These are phyloP conservation scores for Ennomos erosarius DNA, from an alignment of 2,888 invertebrate genomes.

Conservation along the genomic window DNA sequence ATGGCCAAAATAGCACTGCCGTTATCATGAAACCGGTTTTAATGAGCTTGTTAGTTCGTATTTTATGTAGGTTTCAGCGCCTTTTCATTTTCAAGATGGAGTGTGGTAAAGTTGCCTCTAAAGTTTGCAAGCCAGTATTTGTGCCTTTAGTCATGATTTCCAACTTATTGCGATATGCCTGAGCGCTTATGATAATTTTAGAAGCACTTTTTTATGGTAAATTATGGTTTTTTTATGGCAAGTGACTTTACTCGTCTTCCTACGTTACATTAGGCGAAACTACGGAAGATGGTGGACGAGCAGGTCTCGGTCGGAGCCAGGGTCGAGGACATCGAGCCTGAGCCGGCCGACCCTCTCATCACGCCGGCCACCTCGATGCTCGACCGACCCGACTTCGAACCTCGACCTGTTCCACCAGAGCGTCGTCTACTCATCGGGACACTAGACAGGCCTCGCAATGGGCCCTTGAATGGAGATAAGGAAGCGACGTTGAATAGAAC, in stretches of 20 bases:
- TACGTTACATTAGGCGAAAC: constrained; percentile 86
- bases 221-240: too few species aligned
- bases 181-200: too few species aligned
- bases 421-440: constrained; percentile 74
- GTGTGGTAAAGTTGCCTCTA: constrained; percentile 14
- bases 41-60: constrained; percentile 37
- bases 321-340: constrained; percentile 83
- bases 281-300: constrained; percentile 96
- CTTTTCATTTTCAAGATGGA: constrained; percentile 30
- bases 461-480: constrained; percentile 74
- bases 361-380: constrained; percentile 81
- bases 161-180: constrained; percentile 5
- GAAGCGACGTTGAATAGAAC: constrained; percentile 74
- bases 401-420: constrained; percentile 73
- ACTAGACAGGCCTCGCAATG: constrained; percentile 77
- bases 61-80: constrained; percentile 31
- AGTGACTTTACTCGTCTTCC: too few species aligned
- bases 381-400: constrained; percentile 66
- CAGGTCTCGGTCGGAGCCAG: constrained; percentile 89
- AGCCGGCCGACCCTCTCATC: constrained; percentile 82
- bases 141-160: neutral
- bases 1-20: constrained; percentile 51
- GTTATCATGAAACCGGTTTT: constrained; percentile 43
- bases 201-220: too few species aligned
- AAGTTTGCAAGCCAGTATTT: constrained; percentile 10